Evolutionary conservation across 2,797 vertebrate genomes (phyloP), one percentile per base, ranked within the genome.

Genomic region (Enoplosus armatus): DNA sequence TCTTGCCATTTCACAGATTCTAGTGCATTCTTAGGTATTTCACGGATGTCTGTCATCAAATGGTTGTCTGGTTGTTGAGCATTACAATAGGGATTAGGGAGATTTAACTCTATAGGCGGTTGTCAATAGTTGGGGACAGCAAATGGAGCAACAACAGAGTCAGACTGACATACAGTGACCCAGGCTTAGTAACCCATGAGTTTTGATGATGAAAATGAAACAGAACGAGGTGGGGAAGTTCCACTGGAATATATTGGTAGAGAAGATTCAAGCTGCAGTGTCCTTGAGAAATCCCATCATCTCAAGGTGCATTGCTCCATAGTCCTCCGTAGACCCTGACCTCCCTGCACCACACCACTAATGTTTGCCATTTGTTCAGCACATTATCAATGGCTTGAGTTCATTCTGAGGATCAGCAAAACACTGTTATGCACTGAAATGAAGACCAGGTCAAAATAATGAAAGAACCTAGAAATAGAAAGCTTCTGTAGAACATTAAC

Each of bases 61-160:
- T 9, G n/a, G n/a, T n/a, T n/a, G n/a, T n/a, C n/a, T n/a, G n/a
- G n/a, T n/a, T n/a, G n/a, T n/a, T n/a, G n/a, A n/a, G n/a, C n/a
- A n/a, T n/a, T n/a, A n/a, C n/a, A n/a, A n/a, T n/a, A n/a, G n/a
- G n/a, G n/a, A n/a, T n/a, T n/a, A n/a, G n/a, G n/a, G n/a, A 77
- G 62, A 77, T 87, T 54, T 80, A 39, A 4, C 37, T 39, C 37
- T 20, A 47, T 45, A 68, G 69, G 82, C 59, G 61, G 61, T 75
- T 74, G 72, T 83, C 76, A 74, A 37, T 26, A 8, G 33, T 20
- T 69, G 6, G 20, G 33, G 7, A 35, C 16, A 55, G 3, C 8
- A 43, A 51, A 43, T 24, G 8, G n/a, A 33, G 20, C 29, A 53
- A 45, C 35, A 54, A 6, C 6, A 70, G 29, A 60, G 11, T 41